phyloP scores from a whole-genome alignment of 2,888 invertebrate species.

The Perizoma flavofasciatum region DNA sequence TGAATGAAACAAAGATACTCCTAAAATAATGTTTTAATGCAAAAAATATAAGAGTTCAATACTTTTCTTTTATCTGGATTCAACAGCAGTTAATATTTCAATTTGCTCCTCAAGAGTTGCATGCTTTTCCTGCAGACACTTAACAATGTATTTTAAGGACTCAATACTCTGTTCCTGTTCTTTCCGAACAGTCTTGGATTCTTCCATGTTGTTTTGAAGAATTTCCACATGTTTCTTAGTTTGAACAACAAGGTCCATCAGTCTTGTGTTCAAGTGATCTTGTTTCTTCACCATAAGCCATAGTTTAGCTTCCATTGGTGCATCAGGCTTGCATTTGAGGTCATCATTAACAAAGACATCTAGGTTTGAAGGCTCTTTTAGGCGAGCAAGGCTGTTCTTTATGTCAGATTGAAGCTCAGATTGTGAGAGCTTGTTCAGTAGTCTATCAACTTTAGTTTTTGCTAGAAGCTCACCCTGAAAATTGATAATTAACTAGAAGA shows the following conservation, averaged over 20 bases:
- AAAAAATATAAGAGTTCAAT: neutral
- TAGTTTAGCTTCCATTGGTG: conserved; percentile 61
- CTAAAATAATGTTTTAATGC: conserved; percentile 3
- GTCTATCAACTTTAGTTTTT: conserved; percentile 56
- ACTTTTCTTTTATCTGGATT: conserved; percentile 55
- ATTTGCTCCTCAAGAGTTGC: conserved; percentile 76
- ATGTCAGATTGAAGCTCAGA: conserved; percentile 64
- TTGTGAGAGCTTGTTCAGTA: conserved; percentile 59
- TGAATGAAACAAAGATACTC: neutral
- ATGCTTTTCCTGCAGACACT: conserved; percentile 75
- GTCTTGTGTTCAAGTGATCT: conserved; percentile 63
- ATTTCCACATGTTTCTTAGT: conserved; percentile 66
- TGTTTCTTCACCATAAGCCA: conserved; percentile 75
- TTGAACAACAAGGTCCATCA: conserved; percentile 60
- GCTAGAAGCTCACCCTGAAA: conserved; percentile 33
- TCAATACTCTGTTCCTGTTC: conserved; percentile 65
- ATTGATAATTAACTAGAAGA: neutral
- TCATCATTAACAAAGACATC: conserved; percentile 62
- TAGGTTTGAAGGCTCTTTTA: conserved; percentile 64
- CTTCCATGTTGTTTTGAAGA: conserved; percentile 60
- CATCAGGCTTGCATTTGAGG: conserved; percentile 56
- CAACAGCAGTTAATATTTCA: conserved; percentile 73
- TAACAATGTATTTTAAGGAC: conserved; percentile 69
- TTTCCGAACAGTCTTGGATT: conserved; percentile 51
- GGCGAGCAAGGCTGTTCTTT: conserved; percentile 51